Evolutionary conservation across 2,888 invertebrate genomes (phyloP).

Genomic region (Arctia plantaginis): DNA sequence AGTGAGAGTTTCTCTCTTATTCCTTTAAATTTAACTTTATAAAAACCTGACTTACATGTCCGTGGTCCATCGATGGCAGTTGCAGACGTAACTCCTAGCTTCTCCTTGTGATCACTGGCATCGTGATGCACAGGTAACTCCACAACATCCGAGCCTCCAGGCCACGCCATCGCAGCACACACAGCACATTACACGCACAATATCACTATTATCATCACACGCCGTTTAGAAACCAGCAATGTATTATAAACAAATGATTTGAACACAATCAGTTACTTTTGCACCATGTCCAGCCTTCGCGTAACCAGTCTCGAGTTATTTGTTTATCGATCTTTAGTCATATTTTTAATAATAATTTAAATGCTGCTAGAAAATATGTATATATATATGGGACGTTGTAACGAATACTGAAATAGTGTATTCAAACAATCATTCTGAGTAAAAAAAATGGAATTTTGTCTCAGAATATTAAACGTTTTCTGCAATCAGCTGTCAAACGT

Average conservation of each 20-base stretch:
- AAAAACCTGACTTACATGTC: slow-evolving; percentile 58
- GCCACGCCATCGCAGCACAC: slow-evolving; percentile 77
- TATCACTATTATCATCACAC: slow-evolving; percentile 35
- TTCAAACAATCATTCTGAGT: no score
- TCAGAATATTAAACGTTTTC: no score
- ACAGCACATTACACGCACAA: slow-evolving; percentile 55
- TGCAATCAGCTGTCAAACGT: no score
- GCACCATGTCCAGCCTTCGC: slow-evolving; percentile 51
- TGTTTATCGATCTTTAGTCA: not conserved
- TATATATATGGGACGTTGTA: no score
- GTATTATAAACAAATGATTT: slow-evolving; percentile 24
- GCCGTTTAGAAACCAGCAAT: slow-evolving; percentile 23
- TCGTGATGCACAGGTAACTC: slow-evolving; percentile 70
- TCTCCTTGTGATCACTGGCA: slow-evolving; percentile 39
- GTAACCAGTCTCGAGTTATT: slow-evolving; percentile 23
- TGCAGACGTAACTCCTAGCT: slow-evolving; percentile 56
- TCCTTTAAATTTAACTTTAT: not conserved
- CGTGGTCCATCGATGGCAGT: slow-evolving; percentile 58
- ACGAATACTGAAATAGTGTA: no score
- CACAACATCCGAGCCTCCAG: slow-evolving; percentile 75
- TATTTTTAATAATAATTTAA: not conserved
- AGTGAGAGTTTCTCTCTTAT: no score
- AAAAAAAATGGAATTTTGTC: no score
- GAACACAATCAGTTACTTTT: slow-evolving; percentile 45
- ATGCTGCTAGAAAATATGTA: not conserved